A percentile compares a stretch with the other conserved stretches of the same genome.
These are phyloP conservation scores for Crotalus horridus DNA, from an alignment of 2,113 vertebrate genomes.

Conservation along the genomic window DNA sequence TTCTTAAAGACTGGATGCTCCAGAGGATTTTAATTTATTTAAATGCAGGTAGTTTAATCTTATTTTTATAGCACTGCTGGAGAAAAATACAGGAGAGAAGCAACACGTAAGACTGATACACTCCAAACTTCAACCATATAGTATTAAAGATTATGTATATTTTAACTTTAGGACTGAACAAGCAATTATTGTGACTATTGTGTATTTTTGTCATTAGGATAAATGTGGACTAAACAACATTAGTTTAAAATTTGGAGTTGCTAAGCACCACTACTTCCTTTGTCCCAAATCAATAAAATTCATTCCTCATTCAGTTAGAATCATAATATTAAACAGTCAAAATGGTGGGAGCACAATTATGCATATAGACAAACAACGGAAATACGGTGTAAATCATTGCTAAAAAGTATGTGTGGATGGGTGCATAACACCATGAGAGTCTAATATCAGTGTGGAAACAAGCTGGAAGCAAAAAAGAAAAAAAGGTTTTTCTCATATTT, in stretches of 20 bases:
- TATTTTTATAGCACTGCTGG: neutral
- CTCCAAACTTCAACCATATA: neutral
- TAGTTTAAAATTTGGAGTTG: neutral
- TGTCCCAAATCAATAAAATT: neutral
- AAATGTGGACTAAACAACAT: neutral
- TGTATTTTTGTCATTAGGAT: neutral
- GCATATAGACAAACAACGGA: neutral
- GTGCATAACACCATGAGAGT: no score
- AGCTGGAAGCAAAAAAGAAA: neutral
- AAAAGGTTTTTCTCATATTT: neutral
- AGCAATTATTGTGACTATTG: neutral
- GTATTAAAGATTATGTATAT: neutral
- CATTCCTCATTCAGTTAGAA: neutral
- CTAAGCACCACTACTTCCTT: neutral
- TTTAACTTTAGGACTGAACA: neutral
- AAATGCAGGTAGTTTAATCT: neutral
- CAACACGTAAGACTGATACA: neutral
- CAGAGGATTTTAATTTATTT: no score
- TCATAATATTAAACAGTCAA: neutral
- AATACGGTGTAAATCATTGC: neutral
- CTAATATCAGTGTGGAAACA: neutral
- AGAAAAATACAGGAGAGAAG: no score
- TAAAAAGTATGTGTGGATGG: neutral
- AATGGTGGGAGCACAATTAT: neutral
- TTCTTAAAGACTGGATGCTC: neutral